A percentile compares a stretch with the other conserved stretches of the same genome.
These are phyloP conservation scores for Chrysotoxum bicinctum DNA, from an alignment of 2,888 invertebrate genomes.

Conservation along the genomic window DNA sequence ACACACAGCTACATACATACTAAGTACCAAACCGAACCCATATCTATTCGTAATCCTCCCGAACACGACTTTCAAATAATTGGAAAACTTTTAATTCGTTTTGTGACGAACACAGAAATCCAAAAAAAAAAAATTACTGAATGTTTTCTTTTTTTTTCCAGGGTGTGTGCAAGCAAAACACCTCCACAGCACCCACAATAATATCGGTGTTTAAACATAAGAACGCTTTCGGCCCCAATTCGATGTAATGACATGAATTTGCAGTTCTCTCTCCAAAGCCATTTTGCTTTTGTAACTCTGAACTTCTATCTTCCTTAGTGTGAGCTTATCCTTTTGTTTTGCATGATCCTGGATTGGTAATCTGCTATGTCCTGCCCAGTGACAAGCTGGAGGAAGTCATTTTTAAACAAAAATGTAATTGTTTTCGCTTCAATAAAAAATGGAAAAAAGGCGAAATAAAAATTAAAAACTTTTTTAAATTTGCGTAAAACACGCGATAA, in stretches of 20 bases:
- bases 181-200: slow-evolving; percentile 4
- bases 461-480: slow-evolving; percentile 56
- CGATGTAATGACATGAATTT: slow-evolving; percentile 50
- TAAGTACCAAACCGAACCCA: not conserved
- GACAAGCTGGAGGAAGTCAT: slow-evolving; percentile 18
- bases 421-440: not conserved
- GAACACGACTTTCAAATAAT: slow-evolving; percentile 56
- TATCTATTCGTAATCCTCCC: slow-evolving; percentile 29
- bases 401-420: slow-evolving; percentile 36
- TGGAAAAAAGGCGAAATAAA: slow-evolving; percentile 1
- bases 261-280: not conserved
- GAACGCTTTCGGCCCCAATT: slow-evolving; percentile 33
- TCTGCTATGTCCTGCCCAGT: not conserved
- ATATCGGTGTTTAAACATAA: slow-evolving; percentile 49
- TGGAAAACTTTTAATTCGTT: slow-evolving; percentile 70
- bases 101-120: slow-evolving; percentile 30
- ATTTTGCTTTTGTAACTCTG: slow-evolving; percentile 17
- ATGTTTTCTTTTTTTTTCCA: not conserved
- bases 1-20: not conserved
- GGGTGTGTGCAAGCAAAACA: not conserved
- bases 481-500: slow-evolving; percentile 60
- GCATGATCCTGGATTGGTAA: slow-evolving; percentile 39
- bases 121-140: not conserved
- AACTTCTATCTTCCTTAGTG: not conserved
- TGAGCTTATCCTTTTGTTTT: slow-evolving; percentile 53